Conservation (phyloP, 2,113 vertebrate species). For the Hypocryptadius cinnamomeus region DNA sequence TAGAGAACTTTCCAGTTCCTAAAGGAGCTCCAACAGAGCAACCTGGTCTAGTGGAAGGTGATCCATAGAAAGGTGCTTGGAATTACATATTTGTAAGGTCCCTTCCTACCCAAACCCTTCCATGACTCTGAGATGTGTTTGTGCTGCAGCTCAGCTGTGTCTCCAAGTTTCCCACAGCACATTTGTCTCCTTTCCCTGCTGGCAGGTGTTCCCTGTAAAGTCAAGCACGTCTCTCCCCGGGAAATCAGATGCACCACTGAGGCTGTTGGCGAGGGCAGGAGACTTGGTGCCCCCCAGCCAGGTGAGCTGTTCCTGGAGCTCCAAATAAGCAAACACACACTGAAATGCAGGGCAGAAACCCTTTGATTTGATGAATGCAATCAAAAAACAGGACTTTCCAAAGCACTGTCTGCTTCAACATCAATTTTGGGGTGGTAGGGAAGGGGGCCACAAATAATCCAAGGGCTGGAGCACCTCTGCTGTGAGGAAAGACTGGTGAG, state of each 20-base stretch:
- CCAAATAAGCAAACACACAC: rapidly evolving
- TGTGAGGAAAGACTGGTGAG: too few relatives aligned
- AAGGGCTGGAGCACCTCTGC: background rate
- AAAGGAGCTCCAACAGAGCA: background rate
- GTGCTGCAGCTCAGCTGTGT: background rate
- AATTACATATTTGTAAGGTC: background rate
- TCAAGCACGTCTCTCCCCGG: conserved; percentile 38
- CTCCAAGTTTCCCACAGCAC: background rate
- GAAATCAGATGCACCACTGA: conserved; percentile 63
- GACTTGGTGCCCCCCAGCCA: conserved; percentile 45
- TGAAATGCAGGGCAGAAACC: background rate
- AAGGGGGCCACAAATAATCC: background rate
- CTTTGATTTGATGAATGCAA: background rate
- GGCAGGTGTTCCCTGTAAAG: conserved; percentile 60
- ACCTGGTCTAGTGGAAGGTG: background rate
- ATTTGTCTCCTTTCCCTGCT: background rate
- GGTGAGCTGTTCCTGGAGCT: conserved; percentile 16
- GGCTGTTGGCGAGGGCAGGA: background rate
- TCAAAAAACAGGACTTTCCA: background rate
- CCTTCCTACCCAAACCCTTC: background rate
- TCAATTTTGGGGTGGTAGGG: background rate
- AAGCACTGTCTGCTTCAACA: background rate
- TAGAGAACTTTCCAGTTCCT: background rate
- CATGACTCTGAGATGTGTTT: background rate
- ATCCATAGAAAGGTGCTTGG: background rate